These are phyloP conservation scores for Clistopyga incitator DNA, from an alignment of 2,888 invertebrate genomes.

Conservation along the genomic window DNA sequence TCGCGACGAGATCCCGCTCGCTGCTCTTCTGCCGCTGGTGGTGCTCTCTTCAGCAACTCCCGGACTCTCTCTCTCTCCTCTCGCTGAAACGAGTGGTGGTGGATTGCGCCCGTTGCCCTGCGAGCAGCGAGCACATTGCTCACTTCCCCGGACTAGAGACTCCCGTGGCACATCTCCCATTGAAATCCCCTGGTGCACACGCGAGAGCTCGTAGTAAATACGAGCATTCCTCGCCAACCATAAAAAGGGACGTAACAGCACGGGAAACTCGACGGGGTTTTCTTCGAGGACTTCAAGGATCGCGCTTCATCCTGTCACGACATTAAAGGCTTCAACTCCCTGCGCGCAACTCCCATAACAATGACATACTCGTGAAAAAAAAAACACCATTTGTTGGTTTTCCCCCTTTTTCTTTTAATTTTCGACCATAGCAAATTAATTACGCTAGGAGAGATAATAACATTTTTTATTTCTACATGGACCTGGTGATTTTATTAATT, in stretches of 20 bases:
- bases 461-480: neutral
- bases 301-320: conserved; percentile 41
- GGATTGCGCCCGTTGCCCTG: conserved; percentile 33
- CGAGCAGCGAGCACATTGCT: conserved; percentile 22
- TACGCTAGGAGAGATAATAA: conserved; percentile 13
- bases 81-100: conserved; percentile 19
- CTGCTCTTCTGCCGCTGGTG: no score
- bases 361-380: conserved; percentile 33
- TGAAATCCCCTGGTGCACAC: conserved; percentile 57
- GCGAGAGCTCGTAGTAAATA: conserved; percentile 60
- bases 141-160: conserved; percentile 39
- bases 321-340: conserved; percentile 28
- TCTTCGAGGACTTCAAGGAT: conserved; percentile 59
- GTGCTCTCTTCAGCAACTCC: conserved; percentile 36
- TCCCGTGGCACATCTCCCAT: conserved; percentile 49
- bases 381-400: conserved; percentile 7
- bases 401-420: neutral
- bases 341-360: neutral
- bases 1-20: conserved; percentile 58
- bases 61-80: conserved; percentile 12
- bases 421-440: neutral
- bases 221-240: conserved; percentile 68
- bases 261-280: conserved; percentile 67
- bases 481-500: neutral
- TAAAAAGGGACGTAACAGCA: conserved; percentile 69